Base-by-base conservation (phyloP, 1,140 invertebrate genomes). In the Aphaenogaster rudis region DNA sequence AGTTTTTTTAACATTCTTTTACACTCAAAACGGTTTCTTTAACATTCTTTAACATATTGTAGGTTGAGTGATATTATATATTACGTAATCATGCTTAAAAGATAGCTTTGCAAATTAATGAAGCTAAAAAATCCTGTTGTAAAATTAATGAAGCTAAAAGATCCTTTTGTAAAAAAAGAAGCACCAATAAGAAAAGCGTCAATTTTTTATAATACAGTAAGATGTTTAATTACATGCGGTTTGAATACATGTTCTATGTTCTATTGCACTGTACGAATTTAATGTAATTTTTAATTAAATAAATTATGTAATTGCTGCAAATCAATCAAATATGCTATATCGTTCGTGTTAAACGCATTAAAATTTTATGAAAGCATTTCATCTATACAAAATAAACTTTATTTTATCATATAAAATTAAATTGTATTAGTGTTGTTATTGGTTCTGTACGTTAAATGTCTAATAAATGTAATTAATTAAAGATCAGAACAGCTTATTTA, bases 241-340 rank as follows among this genome's bases (percentile, higher is more conserved):
- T 28, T 59, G 11, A 42, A 57, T 57, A 39, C 9, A 28, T 28
- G 5, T 50, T 9, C 6, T 39, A 28, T 28, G 5, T 50, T 9
- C 6, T 39, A 39, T 33, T 7, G 7, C 33, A 33, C 6, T 69
- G 7, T 21, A 69, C 8, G 21, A 50, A 71, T 71, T 5, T 1
- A 74, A 54, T 54, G 21, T 54, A 42, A 13, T 39, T 57, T 74
- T 74, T 57, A 74, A 74, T 39, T 54, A 74, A 28, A 52, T 9
- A 9, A 4, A n/a, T 17, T 54, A 54, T 17, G 28, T 71, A 71
- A 33, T 69, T 52, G 28, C 7, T 21, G 45, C 15, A 15, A 28
- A 39, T 3, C 36, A 54, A 52, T 54, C 15, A 21, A 52, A 15
- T 74, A 39, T n/a, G 33, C 2, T 39, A 54, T 74, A 54, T 57